These are phyloP conservation scores for Oryctolagus cuniculus DNA, from an alignment of 2,113 vertebrate species.

Conservation along the genomic window DNA sequence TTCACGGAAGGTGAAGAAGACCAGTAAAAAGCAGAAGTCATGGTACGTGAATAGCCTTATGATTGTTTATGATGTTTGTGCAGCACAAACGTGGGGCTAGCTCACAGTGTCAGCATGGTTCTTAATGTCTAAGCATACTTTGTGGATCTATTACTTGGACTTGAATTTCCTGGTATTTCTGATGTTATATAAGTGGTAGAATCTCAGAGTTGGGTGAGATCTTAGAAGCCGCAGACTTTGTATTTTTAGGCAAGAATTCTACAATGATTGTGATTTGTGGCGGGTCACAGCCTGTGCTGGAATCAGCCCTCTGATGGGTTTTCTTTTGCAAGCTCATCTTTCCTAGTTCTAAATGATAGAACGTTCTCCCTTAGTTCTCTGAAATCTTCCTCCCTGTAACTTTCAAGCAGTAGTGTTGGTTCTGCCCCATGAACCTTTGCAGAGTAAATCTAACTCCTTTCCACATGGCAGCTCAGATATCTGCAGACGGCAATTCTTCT, in stretches of 20 bases:
- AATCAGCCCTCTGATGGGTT: neutral
- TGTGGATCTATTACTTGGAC: slow-evolving; percentile 11
- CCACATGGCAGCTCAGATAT: neutral
- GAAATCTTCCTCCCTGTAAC: neutral
- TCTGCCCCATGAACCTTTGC: neutral
- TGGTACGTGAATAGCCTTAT: neutral
- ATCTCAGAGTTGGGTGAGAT: neutral
- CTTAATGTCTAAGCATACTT: neutral
- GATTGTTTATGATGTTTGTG: slow-evolving; percentile 46
- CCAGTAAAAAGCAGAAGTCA: slow-evolving; percentile 8
- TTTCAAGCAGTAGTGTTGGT: neutral
- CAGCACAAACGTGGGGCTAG: neutral
- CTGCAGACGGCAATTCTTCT: neutral
- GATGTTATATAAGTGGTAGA: slow-evolving; percentile 45
- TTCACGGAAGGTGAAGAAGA: neutral
- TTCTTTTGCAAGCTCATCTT: neutral
- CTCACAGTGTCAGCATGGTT: neutral
- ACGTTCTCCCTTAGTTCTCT: neutral
- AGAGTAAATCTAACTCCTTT: slow-evolving; percentile 6
- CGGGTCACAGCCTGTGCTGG: neutral
- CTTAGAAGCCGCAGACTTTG: slow-evolving; percentile 14
- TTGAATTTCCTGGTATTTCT: neutral
- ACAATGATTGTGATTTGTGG: neutral
- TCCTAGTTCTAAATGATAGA: neutral
- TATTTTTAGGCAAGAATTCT: slow-evolving; percentile 42